Percentiles rank a stretch among this genome's conserved stretches.
Conservation (phyloP, 2,797 vertebrate genomes). For the Diglossa cyanea region DNA sequence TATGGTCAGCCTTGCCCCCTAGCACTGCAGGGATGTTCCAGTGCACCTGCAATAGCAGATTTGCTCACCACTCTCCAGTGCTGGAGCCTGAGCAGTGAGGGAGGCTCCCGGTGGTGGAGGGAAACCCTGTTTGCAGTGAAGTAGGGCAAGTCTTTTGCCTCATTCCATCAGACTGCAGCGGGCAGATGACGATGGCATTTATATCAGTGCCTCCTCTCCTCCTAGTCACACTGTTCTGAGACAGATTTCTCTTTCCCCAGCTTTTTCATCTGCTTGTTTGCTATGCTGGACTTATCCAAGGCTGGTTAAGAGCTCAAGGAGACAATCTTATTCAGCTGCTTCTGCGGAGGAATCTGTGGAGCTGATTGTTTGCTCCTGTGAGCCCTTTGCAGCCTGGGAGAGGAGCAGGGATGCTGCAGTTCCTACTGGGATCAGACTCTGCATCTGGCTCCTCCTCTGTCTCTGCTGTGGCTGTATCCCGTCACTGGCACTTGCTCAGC, state of each 20-base stretch:
- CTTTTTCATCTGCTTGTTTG: background rate
- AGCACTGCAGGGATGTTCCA: background rate
- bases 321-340: background rate
- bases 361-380: background rate
- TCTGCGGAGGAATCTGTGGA: background rate
- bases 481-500: background rate
- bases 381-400: constrained; percentile 31
- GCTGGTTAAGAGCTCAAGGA: background rate
- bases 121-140: constrained; percentile 15
- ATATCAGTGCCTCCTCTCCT: background rate
- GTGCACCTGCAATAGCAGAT: background rate
- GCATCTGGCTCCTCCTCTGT: constrained; percentile 52
- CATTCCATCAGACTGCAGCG: background rate
- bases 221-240: background rate
- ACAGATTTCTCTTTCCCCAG: background rate
- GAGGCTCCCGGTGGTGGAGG: background rate
- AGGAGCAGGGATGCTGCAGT: constrained; percentile 54
- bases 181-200: background rate
- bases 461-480: constrained; percentile 42
- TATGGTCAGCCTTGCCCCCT: background rate
- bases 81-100: background rate
- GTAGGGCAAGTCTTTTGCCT: constrained; percentile 1
- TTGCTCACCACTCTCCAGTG: background rate
- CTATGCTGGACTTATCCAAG: background rate
- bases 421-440: constrained; percentile 46